These are phyloP conservation scores for Lucilia sericata DNA, from an alignment of 1,140 invertebrate genomes.

Conservation along the genomic window DNA sequence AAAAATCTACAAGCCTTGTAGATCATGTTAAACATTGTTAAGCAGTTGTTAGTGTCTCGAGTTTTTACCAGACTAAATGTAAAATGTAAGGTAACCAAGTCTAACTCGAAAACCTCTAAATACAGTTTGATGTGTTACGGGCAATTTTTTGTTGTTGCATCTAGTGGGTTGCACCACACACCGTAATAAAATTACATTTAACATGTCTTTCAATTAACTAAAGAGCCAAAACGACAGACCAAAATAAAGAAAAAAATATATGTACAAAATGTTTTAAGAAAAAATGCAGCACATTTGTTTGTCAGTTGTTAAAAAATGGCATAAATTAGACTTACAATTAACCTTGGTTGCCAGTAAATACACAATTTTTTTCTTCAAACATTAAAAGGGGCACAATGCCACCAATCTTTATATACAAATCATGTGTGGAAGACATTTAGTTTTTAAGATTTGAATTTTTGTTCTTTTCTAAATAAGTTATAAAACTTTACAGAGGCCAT, in stretches of 20 bases:
- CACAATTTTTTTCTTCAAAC: too few relatives aligned
- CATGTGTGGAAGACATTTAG: too few relatives aligned
- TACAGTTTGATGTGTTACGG: background rate
- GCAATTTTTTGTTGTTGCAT: background rate
- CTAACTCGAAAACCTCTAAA: background rate
- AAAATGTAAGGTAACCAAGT: too few relatives aligned
- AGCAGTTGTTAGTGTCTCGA: background rate
- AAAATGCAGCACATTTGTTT: slow-evolving; percentile 1
- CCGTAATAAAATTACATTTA: background rate
- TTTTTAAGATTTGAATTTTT: too few relatives aligned
- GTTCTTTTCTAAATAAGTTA: too few relatives aligned
- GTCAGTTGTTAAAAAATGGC: background rate
- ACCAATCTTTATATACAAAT: too few relatives aligned
- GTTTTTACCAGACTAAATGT: background rate
- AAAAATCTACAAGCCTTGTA: background rate
- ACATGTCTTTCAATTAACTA: slow-evolving; percentile 7
- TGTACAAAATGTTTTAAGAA: background rate
- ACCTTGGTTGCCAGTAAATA: background rate
- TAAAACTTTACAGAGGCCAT: too few relatives aligned
- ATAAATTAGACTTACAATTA: slow-evolving; percentile 27
- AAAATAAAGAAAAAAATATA: background rate
- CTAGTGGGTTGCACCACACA: background rate
- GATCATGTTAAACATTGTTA: slow-evolving; percentile 25
- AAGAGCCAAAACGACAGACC: background rate
- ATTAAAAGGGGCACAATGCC: too few relatives aligned